Percentiles rank a stretch among this genome's conserved stretches.
Evolutionary conservation across 2,888 invertebrate genomes (phyloP).

Genomic region (Hofmannophila pseudospretella): DNA sequence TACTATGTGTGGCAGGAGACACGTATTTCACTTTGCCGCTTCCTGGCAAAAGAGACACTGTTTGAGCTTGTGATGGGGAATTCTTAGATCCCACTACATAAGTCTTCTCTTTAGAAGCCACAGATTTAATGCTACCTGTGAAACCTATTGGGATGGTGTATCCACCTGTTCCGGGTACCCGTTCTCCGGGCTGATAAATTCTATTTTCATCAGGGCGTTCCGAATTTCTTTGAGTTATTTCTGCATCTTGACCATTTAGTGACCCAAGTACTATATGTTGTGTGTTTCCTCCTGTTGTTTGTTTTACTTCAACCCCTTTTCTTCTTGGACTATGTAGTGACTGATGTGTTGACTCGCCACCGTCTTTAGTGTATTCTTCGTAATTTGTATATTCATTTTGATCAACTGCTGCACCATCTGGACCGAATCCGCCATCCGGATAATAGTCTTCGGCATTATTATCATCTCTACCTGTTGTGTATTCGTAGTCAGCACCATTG

Average conservation of each 20-base stretch:
- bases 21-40: conserved; percentile 61
- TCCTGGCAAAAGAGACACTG: conserved; percentile 75
- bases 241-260: conserved; percentile 76
- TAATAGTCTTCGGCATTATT: conserved; percentile 59
- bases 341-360: conserved; percentile 46
- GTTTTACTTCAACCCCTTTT: conserved; percentile 60
- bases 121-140: conserved; percentile 82
- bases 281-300: conserved; percentile 74
- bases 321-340: conserved; percentile 44
- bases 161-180: conserved; percentile 81
- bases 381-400: conserved; percentile 79
- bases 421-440: conserved; percentile 50
- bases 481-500: conserved; percentile 53
- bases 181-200: conserved; percentile 81
- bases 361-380: conserved; percentile 71
- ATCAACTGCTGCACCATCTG: conserved; percentile 64
- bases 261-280: conserved; percentile 81
- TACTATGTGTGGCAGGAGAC: conserved; percentile 40
- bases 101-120: conserved; percentile 78
- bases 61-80: conserved; percentile 83
- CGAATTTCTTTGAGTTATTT: conserved; percentile 78
- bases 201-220: conserved; percentile 74
- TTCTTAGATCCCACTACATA: conserved; percentile 76
- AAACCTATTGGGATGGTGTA: conserved; percentile 83
- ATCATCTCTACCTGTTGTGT: conserved; percentile 56